Conservation (phyloP, 1,140 invertebrate species). For the Calephelis nemesis region DNA sequence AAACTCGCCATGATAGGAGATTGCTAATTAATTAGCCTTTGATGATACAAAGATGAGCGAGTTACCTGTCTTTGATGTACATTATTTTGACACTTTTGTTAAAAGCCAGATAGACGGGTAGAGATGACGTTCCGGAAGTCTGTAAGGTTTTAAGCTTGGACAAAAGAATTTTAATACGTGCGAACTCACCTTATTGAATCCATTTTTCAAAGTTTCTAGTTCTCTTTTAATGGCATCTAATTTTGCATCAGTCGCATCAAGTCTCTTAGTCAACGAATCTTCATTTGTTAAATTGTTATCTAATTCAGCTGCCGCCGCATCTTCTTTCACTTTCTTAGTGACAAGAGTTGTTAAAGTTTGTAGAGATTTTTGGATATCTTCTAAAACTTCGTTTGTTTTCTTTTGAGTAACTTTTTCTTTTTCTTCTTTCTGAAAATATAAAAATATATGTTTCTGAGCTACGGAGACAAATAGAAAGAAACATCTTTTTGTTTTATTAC, state of each 20-base stretch:
- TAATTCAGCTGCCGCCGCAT: conserved; percentile 57
- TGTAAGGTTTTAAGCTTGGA: no score
- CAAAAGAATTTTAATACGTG: neutral
- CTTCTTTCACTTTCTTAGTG: conserved; percentile 50
- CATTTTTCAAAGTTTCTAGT: conserved; percentile 78
- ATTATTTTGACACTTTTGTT: no score
- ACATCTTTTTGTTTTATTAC: no score
- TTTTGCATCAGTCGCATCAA: conserved; percentile 66
- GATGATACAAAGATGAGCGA: no score
- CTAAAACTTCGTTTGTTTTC: conserved; percentile 83
- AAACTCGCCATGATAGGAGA: no score
- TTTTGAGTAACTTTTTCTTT: conserved; percentile 84
- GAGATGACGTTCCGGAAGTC: no score
- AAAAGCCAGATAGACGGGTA: no score
- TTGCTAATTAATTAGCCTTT: no score
- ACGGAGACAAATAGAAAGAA: no score
- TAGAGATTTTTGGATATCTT: conserved; percentile 83
- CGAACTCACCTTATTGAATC: conserved; percentile 65
- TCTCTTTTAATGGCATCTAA: conserved; percentile 78
- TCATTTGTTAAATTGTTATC: conserved; percentile 77
- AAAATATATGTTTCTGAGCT: neutral
- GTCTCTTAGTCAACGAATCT: conserved; percentile 40
- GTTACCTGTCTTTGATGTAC: no score
- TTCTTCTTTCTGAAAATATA: conserved; percentile 81
- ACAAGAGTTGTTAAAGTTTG: conserved; percentile 70